Percentiles rank a stretch among this genome's conserved stretches.
Conservation (phyloP, 2,113 vertebrate species). For the Ammospiza nelsoni region DNA sequence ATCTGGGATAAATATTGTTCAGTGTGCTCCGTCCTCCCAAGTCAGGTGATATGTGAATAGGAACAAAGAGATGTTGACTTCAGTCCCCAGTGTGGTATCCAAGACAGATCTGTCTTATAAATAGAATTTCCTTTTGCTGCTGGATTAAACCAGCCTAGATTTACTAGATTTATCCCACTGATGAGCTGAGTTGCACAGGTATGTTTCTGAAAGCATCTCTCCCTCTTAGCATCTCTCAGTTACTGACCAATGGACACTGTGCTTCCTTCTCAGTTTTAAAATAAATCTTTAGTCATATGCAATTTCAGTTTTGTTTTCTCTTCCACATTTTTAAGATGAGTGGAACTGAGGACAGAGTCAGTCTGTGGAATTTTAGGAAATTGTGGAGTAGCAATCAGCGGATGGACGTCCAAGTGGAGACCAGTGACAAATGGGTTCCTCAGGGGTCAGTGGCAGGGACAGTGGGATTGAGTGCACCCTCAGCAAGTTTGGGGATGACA, state of each 20-base stretch:
- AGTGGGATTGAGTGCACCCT: background rate
- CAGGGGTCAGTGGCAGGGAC: background rate
- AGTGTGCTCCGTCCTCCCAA: background rate
- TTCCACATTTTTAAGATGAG: background rate
- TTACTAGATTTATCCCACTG: background rate
- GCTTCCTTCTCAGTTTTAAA: background rate
- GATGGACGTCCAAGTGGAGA: background rate
- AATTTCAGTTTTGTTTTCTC: background rate
- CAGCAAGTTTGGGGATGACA: background rate
- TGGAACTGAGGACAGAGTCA: background rate
- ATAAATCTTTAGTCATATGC: background rate
- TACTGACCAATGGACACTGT: background rate
- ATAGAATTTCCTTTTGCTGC: background rate
- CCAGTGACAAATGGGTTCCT: rapidly evolving
- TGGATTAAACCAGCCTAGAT: background rate
- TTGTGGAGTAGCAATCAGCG: background rate
- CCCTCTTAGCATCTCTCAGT: background rate
- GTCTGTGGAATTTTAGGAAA: background rate
- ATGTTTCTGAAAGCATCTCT: background rate
- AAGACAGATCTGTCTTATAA: background rate
- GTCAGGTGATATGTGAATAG: rapidly evolving
- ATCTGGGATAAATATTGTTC: background rate
- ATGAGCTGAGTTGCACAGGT: rapidly evolving
- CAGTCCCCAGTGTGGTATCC: background rate
- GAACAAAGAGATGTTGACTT: background rate